A percentile compares a stretch with the other conserved stretches of the same genome.
phyloP scores from a whole-genome alignment of 2,113 vertebrate genomes.

The Rhinopomastus cyanomelas region DNA sequence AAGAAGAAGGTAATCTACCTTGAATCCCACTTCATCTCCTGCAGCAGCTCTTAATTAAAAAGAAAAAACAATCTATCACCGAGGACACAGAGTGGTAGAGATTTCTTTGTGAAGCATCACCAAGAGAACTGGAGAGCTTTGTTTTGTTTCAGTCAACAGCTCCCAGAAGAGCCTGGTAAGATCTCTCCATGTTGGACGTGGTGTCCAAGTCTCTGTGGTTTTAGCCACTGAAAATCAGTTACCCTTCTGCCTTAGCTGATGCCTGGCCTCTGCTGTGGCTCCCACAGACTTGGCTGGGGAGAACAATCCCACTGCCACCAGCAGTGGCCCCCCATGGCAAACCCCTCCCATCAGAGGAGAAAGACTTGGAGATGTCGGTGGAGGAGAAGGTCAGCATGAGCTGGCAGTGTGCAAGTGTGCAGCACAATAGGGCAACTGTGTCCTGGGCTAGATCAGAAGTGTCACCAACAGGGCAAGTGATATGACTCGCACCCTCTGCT shows the following conservation, averaged over 20 bases:
- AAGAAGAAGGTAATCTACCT: background rate
- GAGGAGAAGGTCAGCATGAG: too few relatives aligned
- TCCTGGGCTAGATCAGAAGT: too few relatives aligned
- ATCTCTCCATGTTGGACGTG: fast-evolving
- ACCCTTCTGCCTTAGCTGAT: background rate
- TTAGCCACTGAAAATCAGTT: fast-evolving
- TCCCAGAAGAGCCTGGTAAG: background rate
- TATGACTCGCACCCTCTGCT: too few relatives aligned
- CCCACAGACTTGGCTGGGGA: background rate
- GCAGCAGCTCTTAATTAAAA: background rate
- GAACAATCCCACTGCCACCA: fast-evolving
- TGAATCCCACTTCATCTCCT: background rate
- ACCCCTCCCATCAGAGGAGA: too few relatives aligned
- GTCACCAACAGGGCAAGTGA: too few relatives aligned
- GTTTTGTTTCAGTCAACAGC: background rate
- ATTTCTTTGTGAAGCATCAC: background rate
- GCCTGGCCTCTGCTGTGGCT: fast-evolving
- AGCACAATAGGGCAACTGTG: too few relatives aligned
- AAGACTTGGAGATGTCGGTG: too few relatives aligned
- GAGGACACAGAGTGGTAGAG: fast-evolving
- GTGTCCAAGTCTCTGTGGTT: fast-evolving
- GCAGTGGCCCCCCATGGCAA: background rate
- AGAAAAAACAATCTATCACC: background rate
- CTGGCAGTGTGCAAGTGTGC: too few relatives aligned
- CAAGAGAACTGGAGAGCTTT: background rate